Conservation (phyloP, 2,888 invertebrate species). For the Lacanobia oleracea region DNA sequence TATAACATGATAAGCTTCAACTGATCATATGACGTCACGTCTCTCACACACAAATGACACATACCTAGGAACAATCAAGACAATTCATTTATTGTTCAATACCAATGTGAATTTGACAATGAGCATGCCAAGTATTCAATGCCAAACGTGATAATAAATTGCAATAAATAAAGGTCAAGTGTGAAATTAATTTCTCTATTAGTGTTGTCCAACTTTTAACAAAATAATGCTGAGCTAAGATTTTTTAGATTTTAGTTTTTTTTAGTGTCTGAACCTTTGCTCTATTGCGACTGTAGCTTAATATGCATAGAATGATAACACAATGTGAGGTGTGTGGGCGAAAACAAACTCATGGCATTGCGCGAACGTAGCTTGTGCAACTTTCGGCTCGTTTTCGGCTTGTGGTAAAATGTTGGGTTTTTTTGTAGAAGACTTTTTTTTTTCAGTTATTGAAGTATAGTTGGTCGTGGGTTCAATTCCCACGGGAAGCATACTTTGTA, state of each 20-base stretch:
- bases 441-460: not conserved
- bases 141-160: conserved; percentile 10
- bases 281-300: conserved; percentile 8
- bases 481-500: no score
- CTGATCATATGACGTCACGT: conserved; percentile 17
- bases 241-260: not conserved
- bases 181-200: conserved; percentile 32
- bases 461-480: no score
- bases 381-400: not conserved
- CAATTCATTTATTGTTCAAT: conserved; percentile 14
- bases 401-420: not conserved
- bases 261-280: not conserved
- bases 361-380: conserved; percentile 3
- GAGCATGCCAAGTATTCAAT: conserved; percentile 35
- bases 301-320: conserved; percentile 1
- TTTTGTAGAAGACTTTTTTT: not conserved
- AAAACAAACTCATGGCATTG: not conserved
- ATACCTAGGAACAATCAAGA: conserved; percentile 5
- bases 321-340: not conserved
- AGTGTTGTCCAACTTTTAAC: conserved; percentile 11
- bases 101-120: conserved; percentile 32
- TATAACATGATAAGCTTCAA: conserved; percentile 30
- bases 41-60: conserved; percentile 19
- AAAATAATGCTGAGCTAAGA: not conserved
- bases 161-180: conserved; percentile 36